phyloP scores from a whole-genome alignment of 2,113 vertebrate genomes.

The Crotalus viridis region DNA sequence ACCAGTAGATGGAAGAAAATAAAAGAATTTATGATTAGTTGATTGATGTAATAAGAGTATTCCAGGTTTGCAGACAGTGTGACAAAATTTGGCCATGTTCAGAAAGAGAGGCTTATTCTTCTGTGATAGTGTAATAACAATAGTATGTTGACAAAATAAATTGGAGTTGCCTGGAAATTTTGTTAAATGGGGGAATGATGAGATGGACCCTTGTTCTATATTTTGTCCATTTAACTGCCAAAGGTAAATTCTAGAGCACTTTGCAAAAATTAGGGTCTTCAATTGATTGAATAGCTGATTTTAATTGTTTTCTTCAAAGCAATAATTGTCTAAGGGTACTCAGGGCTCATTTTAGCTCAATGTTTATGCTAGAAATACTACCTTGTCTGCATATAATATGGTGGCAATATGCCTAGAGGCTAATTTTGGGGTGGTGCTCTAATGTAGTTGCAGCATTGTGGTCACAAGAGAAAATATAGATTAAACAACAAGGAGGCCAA shows the following conservation, averaged over 20 bases:
- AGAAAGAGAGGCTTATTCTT: not conserved
- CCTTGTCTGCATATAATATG: not conserved
- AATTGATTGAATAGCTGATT: not conserved
- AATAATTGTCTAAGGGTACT: not conserved
- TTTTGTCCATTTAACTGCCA: not conserved
- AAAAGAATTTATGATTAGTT: not conserved
- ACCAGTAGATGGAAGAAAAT: not conserved
- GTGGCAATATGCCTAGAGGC: not conserved
- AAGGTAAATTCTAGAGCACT: not conserved
- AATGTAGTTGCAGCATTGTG: not conserved
- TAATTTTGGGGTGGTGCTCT: not conserved
- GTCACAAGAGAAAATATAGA: not conserved
- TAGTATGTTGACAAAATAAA: not conserved
- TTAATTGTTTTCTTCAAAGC: not conserved
- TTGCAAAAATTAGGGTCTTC: not conserved
- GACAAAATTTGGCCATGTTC: not conserved
- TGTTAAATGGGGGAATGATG: not conserved
- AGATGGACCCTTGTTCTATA: not conserved
- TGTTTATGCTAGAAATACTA: not conserved
- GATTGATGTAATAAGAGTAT: not conserved
- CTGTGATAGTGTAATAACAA: not conserved
- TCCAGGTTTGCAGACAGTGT: not conserved
- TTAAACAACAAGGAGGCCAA: not conserved
- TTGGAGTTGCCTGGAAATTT: not conserved
- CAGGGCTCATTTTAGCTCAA: not conserved